Conservation (phyloP, 2,888 invertebrate genomes). For the Agrochola lota region DNA sequence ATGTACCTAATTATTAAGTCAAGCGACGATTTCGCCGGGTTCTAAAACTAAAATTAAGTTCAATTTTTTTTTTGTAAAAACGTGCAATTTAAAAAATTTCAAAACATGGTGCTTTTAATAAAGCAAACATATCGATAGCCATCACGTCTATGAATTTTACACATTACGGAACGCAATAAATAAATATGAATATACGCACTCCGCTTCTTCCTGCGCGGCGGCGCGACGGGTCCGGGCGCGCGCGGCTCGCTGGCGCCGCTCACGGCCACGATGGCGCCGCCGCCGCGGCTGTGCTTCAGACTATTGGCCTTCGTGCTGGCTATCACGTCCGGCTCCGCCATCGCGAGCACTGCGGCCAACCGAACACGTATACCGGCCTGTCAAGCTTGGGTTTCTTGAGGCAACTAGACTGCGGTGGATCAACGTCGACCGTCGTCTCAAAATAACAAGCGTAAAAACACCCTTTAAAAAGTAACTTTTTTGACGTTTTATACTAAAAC, state of each 20-base stretch:
- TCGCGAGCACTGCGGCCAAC: conserved; percentile 81
- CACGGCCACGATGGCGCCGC: conserved; percentile 80
- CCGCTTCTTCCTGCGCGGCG: conserved; percentile 95
- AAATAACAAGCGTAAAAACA: background rate
- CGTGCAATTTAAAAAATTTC: background rate
- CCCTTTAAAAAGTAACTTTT: background rate
- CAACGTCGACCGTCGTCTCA: background rate
- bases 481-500: background rate
- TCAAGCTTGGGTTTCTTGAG: conserved; percentile 11
- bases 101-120: background rate
- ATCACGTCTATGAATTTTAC: background rate
- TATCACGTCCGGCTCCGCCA: conserved; percentile 97
- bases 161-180: background rate
- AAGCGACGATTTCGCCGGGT: background rate
- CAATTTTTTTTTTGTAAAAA: background rate
- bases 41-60: background rate
- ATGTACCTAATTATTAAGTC: background rate
- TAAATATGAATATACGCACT: conserved; percentile 72
- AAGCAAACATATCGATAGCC: background rate
- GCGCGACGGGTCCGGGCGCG: conserved; percentile 92
- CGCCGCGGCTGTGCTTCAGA: conserved; percentile 85
- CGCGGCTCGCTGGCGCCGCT: conserved; percentile 72
- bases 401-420: background rate
- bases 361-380: conserved; percentile 4
- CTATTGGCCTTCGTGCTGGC: conserved; percentile 95